Evolutionary conservation across 2,113 vertebrate genomes (phyloP).

Genomic region (Amblyornis subalaris): DNA sequence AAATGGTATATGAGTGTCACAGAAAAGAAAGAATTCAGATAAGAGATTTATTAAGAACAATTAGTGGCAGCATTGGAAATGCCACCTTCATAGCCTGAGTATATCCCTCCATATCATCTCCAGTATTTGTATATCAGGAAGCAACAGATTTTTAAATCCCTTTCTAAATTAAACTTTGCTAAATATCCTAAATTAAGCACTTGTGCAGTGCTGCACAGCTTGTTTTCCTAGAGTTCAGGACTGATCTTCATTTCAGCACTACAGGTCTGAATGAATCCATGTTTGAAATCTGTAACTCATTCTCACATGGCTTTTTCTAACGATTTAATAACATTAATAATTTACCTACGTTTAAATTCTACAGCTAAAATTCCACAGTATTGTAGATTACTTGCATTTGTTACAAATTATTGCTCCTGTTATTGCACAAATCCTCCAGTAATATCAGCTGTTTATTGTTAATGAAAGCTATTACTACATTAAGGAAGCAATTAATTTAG

Average conservation of each 20-base stretch:
- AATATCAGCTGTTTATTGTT: slow-evolving; percentile 27
- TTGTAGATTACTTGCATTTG: slow-evolving; percentile 2
- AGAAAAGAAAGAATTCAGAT: background rate
- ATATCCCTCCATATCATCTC: background rate
- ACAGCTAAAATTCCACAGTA: background rate
- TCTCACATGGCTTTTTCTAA: background rate
- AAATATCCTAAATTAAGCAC: background rate
- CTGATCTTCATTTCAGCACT: background rate
- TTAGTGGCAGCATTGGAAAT: background rate
- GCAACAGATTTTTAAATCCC: background rate
- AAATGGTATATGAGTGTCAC: background rate
- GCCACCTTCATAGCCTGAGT: background rate
- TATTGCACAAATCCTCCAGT: slow-evolving; percentile 1
- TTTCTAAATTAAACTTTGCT: background rate
- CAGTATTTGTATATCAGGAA: background rate
- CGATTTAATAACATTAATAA: slow-evolving; percentile 4
- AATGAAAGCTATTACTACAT: slow-evolving; percentile 16
- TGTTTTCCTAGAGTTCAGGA: background rate
- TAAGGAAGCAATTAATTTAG: background rate
- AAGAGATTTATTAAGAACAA: background rate
- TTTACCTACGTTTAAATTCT: slow-evolving; percentile 5
- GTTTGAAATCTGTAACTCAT: background rate
- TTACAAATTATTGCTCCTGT: background rate
- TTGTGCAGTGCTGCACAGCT: background rate
- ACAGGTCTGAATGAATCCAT: background rate